Conservation (phyloP, 2,113 vertebrate species). For the Gobius niger region DNA sequence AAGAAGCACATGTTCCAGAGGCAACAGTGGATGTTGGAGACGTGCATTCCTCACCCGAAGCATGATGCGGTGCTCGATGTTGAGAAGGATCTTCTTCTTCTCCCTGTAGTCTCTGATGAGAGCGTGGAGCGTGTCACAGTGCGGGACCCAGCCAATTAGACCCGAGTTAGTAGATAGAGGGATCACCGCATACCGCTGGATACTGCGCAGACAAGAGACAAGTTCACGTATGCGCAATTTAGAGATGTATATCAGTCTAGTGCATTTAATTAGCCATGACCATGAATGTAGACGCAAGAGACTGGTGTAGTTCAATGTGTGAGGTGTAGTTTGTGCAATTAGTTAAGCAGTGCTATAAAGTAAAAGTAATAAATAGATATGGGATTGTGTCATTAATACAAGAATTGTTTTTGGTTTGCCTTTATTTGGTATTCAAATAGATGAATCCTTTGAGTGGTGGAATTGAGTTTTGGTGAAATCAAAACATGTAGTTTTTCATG, state of each 20-base stretch:
- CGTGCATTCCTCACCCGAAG: slow-evolving; percentile 80
- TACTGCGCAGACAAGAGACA: slow-evolving; percentile 71
- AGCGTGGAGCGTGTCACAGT: slow-evolving; percentile 95
- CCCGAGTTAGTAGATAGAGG: slow-evolving; percentile 97
- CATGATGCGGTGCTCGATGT: slow-evolving; percentile 99
- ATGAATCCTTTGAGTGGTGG: neutral
- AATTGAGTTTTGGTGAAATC: neutral
- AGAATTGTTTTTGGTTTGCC: neutral
- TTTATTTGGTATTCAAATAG: too few relatives aligned
- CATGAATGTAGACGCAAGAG: neutral
- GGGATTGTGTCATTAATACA: neutral
- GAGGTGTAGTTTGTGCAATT: neutral
- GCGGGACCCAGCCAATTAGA: slow-evolving; percentile 97
- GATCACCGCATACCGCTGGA: slow-evolving; percentile 97
- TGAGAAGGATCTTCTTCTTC: slow-evolving; percentile 98
- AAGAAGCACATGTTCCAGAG: neutral
- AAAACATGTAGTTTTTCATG: neutral
- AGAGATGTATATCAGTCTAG: too few relatives aligned
- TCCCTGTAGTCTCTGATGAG: slow-evolving; percentile 98
- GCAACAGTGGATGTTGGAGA: neutral
- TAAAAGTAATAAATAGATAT: neutral
- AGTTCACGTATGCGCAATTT: neutral
- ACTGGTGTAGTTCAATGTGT: neutral
- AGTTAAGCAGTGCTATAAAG: too few relatives aligned
- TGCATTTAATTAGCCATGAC: neutral